These are phyloP conservation scores for Psammodynastes pulverulentus DNA, from an alignment of 2,113 vertebrate species.

Conservation along the genomic window DNA sequence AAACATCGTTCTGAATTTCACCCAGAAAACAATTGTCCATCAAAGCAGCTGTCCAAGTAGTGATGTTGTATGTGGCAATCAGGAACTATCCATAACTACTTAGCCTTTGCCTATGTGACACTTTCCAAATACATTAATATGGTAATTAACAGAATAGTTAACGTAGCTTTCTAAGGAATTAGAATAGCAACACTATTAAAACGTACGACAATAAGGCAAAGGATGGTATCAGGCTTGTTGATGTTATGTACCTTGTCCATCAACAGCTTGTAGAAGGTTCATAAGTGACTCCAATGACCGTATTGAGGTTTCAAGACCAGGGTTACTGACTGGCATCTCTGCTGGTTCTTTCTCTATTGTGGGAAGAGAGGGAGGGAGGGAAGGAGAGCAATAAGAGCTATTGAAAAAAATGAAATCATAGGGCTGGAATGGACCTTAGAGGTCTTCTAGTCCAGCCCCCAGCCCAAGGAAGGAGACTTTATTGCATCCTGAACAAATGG, in stretches of 20 bases:
- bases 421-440: neutral
- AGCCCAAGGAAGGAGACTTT: neutral
- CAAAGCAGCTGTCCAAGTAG: neutral
- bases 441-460: neutral
- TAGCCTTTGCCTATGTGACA: neutral
- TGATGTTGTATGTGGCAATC: neutral
- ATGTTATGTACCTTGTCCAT: rapidly evolving
- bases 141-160: neutral
- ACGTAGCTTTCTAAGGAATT: neutral
- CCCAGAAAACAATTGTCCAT: neutral
- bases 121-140: neutral
- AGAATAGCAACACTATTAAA: neutral
- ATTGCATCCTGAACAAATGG: neutral
- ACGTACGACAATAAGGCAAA: neutral
- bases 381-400: neutral
- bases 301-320: neutral
- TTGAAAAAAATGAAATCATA: neutral
- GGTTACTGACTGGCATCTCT: rapidly evolving
- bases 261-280: rapidly evolving
- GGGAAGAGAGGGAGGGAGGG: neutral
- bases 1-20: neutral
- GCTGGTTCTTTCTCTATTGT: neutral
- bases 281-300: neutral
- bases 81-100: neutral
- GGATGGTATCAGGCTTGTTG: neutral